Evolutionary conservation across 2,113 vertebrate genomes (phyloP), one percentile per base, ranked within the genome.

Genomic region (Nycticorax nycticorax): DNA sequence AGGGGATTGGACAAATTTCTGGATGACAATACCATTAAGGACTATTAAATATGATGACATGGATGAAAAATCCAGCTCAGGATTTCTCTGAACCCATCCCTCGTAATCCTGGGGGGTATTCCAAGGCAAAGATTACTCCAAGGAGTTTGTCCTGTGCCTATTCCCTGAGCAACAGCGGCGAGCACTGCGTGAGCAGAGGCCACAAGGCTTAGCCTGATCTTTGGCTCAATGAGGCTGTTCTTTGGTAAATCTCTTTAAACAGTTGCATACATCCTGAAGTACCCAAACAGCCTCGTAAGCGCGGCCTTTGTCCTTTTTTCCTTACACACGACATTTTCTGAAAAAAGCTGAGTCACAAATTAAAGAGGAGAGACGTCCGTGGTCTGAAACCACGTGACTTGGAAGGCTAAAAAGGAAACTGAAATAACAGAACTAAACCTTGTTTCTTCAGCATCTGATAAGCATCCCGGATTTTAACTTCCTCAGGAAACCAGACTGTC

Each of bases 391-490:
- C 62, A 20, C 3, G 23, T 66, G 83, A 73, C 80, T 41, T 48
- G 8, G n/a, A 64, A 63, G 50, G 73, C 79, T 50, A 37, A 63
- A 92, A 91, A 91, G 94, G 86, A 94, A 94, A 91, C 92, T 26
- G 97, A 91, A 97, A 82, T 93, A 91, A 83, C 80, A 82, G 88
- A 96, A 93, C 55, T 85, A 50, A 59, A 99, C 99, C 99, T 99
- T 99, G 99, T 96, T 99, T 99, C 98, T 99, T 99, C 57, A 99
- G 98, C 99, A 99, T 99, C 91, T 97, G 96, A 97, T 99, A 99
- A 22, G 99, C 99, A 41, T 99, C 98, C 85, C 98, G 98, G 92
- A 99, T 98, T 98, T 99, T 99, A 64, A 98, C 97, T 96, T 99
- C 99, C 45, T 99, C 98, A 90, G 99, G 99, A 72, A 99, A 98